Conservation (phyloP, 2,797 vertebrate species). For the Sarcophilus harrisii region DNA sequence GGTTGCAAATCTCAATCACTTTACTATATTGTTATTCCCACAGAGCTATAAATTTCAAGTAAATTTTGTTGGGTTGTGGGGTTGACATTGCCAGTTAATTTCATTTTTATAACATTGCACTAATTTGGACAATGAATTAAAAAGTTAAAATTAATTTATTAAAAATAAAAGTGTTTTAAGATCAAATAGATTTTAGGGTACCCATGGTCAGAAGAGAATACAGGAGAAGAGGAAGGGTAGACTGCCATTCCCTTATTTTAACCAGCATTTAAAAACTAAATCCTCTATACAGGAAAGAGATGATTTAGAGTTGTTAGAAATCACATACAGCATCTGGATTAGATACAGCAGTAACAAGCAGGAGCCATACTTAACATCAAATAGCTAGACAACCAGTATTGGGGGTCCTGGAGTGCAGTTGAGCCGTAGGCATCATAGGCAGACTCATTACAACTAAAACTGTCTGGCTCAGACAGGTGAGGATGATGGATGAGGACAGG, state of each 20-base stretch:
- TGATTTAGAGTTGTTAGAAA: conserved; percentile 8
- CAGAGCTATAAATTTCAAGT: not conserved
- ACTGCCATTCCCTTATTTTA: not conserved
- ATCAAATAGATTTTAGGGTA: not conserved
- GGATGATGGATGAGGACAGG: not conserved
- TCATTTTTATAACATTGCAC: not conserved
- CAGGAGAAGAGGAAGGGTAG: not conserved
- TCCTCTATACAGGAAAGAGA: not conserved
- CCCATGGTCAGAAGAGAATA: not conserved
- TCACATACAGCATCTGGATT: not conserved
- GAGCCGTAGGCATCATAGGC: not conserved
- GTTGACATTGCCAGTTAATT: conserved; percentile 3
- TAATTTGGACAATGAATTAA: not conserved
- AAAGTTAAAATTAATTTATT: too few relatives aligned
- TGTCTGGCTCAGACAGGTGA: not conserved
- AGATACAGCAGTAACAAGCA: not conserved
- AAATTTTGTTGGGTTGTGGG: not conserved
- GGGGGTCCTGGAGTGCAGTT: not conserved
- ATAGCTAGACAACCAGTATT: not conserved
- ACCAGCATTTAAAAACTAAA: not conserved
- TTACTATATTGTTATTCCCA: not conserved
- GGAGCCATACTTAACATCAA: not conserved
- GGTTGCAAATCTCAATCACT: not conserved
- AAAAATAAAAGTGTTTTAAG: not conserved
- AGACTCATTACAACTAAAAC: not conserved